These are phyloP conservation scores for Dasysyrphus albostriatus DNA, from an alignment of 2,888 invertebrate species.

Conservation along the genomic window DNA sequence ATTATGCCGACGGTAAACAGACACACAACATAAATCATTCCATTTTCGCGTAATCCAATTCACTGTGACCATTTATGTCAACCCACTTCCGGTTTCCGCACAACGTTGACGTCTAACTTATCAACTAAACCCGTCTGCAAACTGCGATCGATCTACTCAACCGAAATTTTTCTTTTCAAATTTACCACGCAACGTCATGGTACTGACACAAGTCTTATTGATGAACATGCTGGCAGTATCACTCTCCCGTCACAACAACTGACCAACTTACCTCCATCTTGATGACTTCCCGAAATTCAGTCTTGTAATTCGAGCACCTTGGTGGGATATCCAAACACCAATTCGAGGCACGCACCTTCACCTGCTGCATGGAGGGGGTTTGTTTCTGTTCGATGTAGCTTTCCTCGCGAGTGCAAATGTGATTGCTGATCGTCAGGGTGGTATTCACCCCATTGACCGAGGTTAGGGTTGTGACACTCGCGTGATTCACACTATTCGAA, in stretches of 20 bases:
- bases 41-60: background rate
- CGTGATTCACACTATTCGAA: conserved; percentile 73
- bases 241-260: background rate
- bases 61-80: conserved; percentile 17
- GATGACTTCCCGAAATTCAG: conserved; percentile 88
- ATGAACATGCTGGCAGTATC: background rate
- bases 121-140: background rate
- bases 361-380: conserved; percentile 85
- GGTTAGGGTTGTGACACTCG: conserved; percentile 78
- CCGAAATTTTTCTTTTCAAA: background rate
- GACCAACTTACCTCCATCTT: conserved; percentile 87
- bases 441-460: conserved; percentile 48
- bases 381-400: conserved; percentile 85
- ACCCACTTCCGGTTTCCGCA: conserved; percentile 44
- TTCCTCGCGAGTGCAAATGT: conserved; percentile 82
- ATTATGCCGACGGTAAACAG: background rate
- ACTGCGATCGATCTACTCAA: background rate
- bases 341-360: conserved; percentile 88
- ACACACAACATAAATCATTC: background rate
- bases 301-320: conserved; percentile 90
- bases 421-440: conserved; percentile 70
- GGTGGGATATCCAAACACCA: conserved; percentile 93
- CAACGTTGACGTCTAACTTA: background rate
- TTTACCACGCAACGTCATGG: background rate
- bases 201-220: background rate